Base-by-base conservation (phyloP, 2,113 vertebrate species). In the Malurus cyaneus region DNA sequence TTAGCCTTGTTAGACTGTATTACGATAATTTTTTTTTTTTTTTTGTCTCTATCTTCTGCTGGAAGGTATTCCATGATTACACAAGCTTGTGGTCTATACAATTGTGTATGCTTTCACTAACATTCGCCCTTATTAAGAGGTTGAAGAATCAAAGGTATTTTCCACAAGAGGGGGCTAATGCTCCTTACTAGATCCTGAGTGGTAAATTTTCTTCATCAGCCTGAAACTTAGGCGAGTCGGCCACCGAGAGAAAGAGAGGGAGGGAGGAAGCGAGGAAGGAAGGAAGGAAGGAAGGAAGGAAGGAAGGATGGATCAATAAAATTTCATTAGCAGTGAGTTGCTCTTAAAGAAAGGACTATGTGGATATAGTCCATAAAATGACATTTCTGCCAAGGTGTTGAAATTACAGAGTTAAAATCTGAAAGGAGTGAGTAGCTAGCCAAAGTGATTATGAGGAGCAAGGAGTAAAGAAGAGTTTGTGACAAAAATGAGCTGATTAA, bases 121-220 rank as follows among this genome's bases (percentile, higher is more conserved):
- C 26, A 8, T 9, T 56, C 46, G 19, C 31, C 5, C 5, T 0
- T 16, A 11, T 13, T 34, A 66, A 31, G n/a, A 44, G 4, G 5
- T 12, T 56, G 62, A 52, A 1, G 50, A 65, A 89, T 61, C 62
- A 47, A 92, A 87, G 29, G 2, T 11, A 8, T 80, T 91, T 32
- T 86, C 94, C 97, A 97, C 96, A 89, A 94, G 96, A 96, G 95
- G 95, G 96, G 8, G 94, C 96, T 95, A 74, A 80, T 50, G 53
- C 86, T 93, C 96, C 86, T 96, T 74, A 17, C 16, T 69, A 76
- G 15, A 19, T 34, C 31, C n/a, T 20, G 8, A 81, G 21, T 8
- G 36, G 23, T 6, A 32, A 1, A 1, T 26, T 79, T 69, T 28
- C 32, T 12, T 61, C 20, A 21, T 32, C 18, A n/a, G 5, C 14